A percentile compares a stretch with the other conserved stretches of the same genome.
Conservation (phyloP, 2,888 invertebrate genomes). For the Catocala nupta region DNA sequence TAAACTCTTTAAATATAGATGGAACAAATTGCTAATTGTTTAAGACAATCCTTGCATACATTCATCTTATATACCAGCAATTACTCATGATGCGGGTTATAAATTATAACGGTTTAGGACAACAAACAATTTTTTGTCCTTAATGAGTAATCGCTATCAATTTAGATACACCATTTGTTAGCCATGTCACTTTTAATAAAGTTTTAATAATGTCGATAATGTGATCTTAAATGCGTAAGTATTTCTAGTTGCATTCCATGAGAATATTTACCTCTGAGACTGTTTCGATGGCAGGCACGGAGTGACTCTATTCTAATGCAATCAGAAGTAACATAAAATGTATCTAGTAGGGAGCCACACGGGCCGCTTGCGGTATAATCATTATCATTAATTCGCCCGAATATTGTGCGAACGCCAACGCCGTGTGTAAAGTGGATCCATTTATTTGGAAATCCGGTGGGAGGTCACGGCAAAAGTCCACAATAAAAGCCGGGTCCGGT, state of each 20-base stretch:
- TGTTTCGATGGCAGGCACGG: conserved; percentile 1
- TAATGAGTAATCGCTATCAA: neutral
- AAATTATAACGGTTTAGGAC: conserved; percentile 29
- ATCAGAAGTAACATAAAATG: conserved; percentile 25
- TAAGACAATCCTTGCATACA: conserved; percentile 44
- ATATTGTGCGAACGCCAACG: conserved; percentile 67
- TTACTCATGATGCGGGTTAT: conserved; percentile 43
- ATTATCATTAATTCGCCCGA: conserved; percentile 68
- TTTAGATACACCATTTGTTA: conserved; percentile 4
- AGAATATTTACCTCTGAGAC: too few species aligned
- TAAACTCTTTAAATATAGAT: conserved; percentile 46
- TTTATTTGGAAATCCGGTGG: conserved; percentile 83
- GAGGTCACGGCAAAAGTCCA: conserved; percentile 84
- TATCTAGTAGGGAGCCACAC: conserved; percentile 29
- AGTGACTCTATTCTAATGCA: conserved; percentile 5
- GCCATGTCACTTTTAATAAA: neutral
- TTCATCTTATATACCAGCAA: conserved; percentile 37
- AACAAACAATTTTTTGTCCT: conserved; percentile 7
- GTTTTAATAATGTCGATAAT: conserved; percentile 1
- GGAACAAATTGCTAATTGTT: conserved; percentile 52
- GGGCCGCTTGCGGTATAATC: conserved; percentile 57
- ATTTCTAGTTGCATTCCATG: neutral
- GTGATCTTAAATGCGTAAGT: conserved; percentile 7
- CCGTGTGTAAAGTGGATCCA: conserved; percentile 77
- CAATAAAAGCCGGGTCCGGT: conserved; percentile 84